phyloP scores from a whole-genome alignment of 2,113 vertebrate species.

The Scopus umbretta region DNA sequence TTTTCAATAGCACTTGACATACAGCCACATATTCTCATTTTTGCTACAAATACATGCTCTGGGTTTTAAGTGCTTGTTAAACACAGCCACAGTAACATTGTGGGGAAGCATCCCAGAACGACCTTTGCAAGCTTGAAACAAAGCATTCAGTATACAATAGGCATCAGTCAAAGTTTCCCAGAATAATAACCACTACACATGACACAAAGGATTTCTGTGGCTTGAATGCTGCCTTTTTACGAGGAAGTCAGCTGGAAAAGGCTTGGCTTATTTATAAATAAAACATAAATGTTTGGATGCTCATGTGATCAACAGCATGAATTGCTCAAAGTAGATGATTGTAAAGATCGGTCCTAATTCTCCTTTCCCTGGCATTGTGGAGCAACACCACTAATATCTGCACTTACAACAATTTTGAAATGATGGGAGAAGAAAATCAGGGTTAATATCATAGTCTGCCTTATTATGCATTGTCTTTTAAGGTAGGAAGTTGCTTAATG shows the following conservation, averaged over 20 bases:
- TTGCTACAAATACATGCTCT: background rate
- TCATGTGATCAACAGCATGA: background rate
- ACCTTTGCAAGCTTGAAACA: background rate
- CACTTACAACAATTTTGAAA: background rate
- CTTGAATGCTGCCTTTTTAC: background rate
- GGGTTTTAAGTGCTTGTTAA: background rate
- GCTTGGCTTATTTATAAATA: background rate
- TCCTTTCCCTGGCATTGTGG: background rate
- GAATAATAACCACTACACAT: background rate
- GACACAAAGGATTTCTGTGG: conserved; percentile 15
- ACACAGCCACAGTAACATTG: background rate
- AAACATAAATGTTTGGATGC: background rate
- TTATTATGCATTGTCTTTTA: background rate
- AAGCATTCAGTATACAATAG: conserved; percentile 16
- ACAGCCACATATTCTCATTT: background rate
- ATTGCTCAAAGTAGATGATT: background rate
- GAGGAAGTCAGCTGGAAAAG: background rate
- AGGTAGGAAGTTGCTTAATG: background rate
- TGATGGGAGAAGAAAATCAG: background rate
- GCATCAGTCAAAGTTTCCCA: background rate
- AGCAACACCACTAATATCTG: background rate
- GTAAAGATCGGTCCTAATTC: background rate
- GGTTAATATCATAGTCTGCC: background rate
- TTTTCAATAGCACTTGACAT: background rate
- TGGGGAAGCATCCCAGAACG: background rate